Conservation (phyloP, 2,113 vertebrate genomes). For the Mugil cephalus region DNA sequence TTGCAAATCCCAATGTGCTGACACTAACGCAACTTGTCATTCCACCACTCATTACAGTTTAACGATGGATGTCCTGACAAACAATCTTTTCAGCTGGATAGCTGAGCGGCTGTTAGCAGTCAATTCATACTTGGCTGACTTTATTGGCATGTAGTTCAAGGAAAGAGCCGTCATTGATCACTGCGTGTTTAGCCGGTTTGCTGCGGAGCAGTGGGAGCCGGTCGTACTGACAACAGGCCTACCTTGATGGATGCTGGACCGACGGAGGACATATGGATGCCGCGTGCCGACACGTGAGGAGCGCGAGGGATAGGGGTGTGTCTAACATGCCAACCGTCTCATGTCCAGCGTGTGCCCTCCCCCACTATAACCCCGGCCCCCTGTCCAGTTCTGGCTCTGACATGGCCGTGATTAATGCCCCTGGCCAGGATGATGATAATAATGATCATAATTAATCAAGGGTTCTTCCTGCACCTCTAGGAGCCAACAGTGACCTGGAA, state of each 20-base stretch:
- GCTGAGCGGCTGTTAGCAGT: slow-evolving; percentile 65
- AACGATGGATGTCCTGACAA: slow-evolving; percentile 71
- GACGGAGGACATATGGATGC: slow-evolving; percentile 69
- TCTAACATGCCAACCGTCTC: slow-evolving; percentile 57
- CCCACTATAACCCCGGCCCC: slow-evolving; percentile 41
- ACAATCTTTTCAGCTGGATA: slow-evolving; percentile 58
- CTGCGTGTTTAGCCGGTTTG: slow-evolving; percentile 48
- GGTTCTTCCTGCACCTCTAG: slow-evolving; percentile 81
- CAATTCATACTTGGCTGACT: slow-evolving; percentile 73
- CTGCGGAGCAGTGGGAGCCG: slow-evolving; percentile 38
- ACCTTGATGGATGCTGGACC: slow-evolving; percentile 63
- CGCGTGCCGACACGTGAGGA: slow-evolving; percentile 47
- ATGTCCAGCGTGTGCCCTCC: slow-evolving; percentile 38
- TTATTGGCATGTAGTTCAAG: slow-evolving; percentile 74
- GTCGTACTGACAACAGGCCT: slow-evolving; percentile 55
- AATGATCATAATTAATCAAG: slow-evolving; percentile 88
- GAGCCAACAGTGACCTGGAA: slow-evolving; percentile 83
- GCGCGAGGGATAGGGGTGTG: slow-evolving; percentile 43
- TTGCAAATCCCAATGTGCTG: slow-evolving; percentile 60
- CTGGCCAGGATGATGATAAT: slow-evolving; percentile 81
- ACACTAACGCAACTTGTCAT: slow-evolving; percentile 69
- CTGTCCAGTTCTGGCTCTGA: slow-evolving; percentile 68
- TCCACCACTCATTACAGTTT: slow-evolving; percentile 66
- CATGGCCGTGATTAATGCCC: slow-evolving; percentile 81
- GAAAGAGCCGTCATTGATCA: slow-evolving; percentile 75